phyloP scores from a whole-genome alignment of 2,888 invertebrate genomes.

The Acronicta leporina region DNA sequence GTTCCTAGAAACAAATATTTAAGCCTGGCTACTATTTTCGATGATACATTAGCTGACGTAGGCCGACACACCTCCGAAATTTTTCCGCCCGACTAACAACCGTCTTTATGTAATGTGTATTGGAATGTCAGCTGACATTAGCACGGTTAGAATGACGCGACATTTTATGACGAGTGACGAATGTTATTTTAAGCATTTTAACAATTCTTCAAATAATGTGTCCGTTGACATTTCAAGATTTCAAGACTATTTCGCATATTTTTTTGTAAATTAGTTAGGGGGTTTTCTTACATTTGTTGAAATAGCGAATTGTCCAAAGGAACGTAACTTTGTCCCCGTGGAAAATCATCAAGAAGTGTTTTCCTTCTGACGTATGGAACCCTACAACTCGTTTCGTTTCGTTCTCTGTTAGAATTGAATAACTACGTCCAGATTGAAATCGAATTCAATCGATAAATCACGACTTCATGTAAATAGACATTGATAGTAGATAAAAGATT shows the following conservation, averaged over 20 bases:
- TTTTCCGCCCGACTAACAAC: constrained; percentile 18
- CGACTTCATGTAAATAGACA: constrained; percentile 27
- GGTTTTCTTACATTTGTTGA: no score
- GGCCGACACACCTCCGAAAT: constrained; percentile 66
- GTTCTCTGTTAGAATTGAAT: not conserved
- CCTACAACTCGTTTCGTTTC: not conserved
- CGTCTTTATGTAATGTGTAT: constrained; percentile 21
- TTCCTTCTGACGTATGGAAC: no score
- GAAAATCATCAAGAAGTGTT: no score
- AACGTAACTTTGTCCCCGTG: no score
- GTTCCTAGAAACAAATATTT: constrained; percentile 1
- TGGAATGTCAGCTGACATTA: constrained; percentile 39
- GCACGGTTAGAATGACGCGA: constrained; percentile 20
- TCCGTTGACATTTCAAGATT: constrained; percentile 55
- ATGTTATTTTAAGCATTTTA: constrained; percentile 48
- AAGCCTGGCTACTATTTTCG: constrained; percentile 26
- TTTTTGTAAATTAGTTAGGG: no score
- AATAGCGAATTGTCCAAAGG: no score
- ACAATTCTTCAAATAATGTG: constrained; percentile 46
- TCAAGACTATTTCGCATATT: no score
- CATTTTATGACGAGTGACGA: no score
- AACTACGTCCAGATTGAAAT: constrained; percentile 3
- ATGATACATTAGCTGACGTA: constrained; percentile 48
- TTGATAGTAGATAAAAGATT: constrained; percentile 24
- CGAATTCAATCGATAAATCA: constrained; percentile 40